Conservation (phyloP, 2,888 invertebrate genomes). For the Standfussiana lucernea region DNA sequence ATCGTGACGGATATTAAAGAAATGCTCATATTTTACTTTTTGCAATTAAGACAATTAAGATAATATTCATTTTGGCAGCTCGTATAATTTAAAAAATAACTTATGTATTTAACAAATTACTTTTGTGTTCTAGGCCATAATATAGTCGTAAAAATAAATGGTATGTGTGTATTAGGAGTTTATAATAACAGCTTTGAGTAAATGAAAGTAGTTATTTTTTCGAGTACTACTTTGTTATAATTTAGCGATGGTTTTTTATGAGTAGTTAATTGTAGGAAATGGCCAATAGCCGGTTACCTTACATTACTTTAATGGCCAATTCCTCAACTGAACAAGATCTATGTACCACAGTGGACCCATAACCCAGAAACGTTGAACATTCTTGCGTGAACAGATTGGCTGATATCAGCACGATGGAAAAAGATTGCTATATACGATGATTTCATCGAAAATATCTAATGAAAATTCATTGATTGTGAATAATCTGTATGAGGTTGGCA, state of each 20-base stretch:
- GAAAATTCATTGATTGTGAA: neutral
- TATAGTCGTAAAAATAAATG: slow-evolving; percentile 49
- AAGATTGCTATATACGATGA: neutral
- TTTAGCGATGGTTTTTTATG: slow-evolving; percentile 8
- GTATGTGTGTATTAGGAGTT: slow-evolving; percentile 27
- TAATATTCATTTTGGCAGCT: slow-evolving; percentile 47
- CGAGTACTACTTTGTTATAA: slow-evolving; percentile 8
- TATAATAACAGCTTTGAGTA: slow-evolving; percentile 14
- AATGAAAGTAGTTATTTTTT: slow-evolving; percentile 24
- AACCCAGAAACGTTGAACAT: neutral
- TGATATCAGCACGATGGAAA: neutral
- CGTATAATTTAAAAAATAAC: slow-evolving; percentile 37
- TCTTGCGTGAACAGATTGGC: neutral
- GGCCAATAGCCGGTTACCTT: neutral
- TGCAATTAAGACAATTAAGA: slow-evolving; percentile 32
- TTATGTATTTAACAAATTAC: slow-evolving; percentile 40
- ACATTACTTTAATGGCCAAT: neutral
- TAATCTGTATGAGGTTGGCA: neutral
- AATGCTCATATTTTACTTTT: slow-evolving; percentile 39
- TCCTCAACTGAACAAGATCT: neutral
- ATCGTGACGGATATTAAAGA: slow-evolving; percentile 43
- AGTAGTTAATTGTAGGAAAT: neutral
- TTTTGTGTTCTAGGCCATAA: slow-evolving; percentile 29
- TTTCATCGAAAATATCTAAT: neutral
- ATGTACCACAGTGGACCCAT: neutral